Evolutionary conservation across 2,113 vertebrate species (phyloP), one percentile per base, ranked within the genome.

Genomic region (Lathamus discolor): DNA sequence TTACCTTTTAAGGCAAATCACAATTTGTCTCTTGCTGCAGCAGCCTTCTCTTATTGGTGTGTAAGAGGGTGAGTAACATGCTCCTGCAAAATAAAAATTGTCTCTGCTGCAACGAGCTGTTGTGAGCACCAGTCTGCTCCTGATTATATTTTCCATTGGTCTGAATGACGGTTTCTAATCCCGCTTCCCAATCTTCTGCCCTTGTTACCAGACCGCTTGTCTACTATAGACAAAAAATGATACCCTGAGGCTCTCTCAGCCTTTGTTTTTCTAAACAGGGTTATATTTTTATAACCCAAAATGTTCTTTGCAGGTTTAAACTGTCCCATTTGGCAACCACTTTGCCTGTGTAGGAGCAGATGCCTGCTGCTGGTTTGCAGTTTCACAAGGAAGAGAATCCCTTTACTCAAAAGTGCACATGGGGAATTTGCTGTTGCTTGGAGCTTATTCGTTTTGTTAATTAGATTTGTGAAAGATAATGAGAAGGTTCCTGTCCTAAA

Each of bases 381-480:
- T 64, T 77, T 49, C 31, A 14, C 2, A 11, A 67, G 62, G 48
- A 89, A 37, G 57, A 74, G 33, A 89, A 92, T 78, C 31, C 4
- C 43, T 70, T 83, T 67, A 62, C 76, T 72, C 61, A 88, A 44
- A 92, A 55, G 48, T 15, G 27, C 35, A 59, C 0, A 0, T 78
- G 48, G 73, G 54, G 39, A 44, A 72, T 83, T 68, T 81, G 39
- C 33, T 81, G 37, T 88, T 92, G 86, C 92, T 95, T 86, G 64
- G 69, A 85, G 94, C 82, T n/a, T 24, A 48, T 92, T 88, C 33
- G 37, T 95, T 90, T 92, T 88, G 51, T 77, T 96, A 96, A 92
- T 96, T 93, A 88, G 92, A 77, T 90, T 87, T 67, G 31, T 69
- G 46, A 62, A 90, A 80, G 82, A 70, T 91, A 96, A 97, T 90